Percentiles rank a stretch among this genome's conserved stretches.
phyloP scores from a whole-genome alignment of 2,113 vertebrate species.

The Camelus bactrianus region DNA sequence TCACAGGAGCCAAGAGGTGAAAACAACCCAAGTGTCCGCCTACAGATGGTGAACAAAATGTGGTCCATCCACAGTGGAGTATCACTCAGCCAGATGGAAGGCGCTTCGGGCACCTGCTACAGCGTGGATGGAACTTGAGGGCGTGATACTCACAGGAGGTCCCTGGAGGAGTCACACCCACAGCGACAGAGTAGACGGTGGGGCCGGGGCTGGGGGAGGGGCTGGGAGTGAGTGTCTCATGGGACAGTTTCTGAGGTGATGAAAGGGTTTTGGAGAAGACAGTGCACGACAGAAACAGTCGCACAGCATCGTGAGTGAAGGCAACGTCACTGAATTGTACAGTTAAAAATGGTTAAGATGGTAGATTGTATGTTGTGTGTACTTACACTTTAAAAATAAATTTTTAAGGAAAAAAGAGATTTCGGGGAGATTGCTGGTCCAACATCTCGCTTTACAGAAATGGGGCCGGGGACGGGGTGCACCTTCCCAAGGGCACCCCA shows the following conservation, averaged over 20 bases:
- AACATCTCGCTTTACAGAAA: neutral
- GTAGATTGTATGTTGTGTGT: neutral
- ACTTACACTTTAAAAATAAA: neutral
- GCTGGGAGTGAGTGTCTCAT: rapidly evolving
- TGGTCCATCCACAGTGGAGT: neutral
- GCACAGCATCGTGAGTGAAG: rapidly evolving
- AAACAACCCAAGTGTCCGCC: rapidly evolving
- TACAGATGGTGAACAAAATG: rapidly evolving
- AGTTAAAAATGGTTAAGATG: neutral
- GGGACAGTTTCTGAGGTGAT: neutral
- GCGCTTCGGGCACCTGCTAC: too few relatives aligned
- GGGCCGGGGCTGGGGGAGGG: neutral
- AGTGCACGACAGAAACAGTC: neutral
- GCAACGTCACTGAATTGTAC: neutral
- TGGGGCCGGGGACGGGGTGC: rapidly evolving
- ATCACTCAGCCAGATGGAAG: neutral
- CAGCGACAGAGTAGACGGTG: neutral
- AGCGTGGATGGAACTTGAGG: rapidly evolving
- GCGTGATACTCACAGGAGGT: too few relatives aligned
- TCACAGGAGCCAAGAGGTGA: neutral
- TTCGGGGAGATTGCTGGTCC: too few relatives aligned
- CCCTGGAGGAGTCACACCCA: neutral
- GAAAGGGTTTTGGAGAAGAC: neutral
- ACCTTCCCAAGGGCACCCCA: neutral
- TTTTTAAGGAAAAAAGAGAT: neutral